Conservation (phyloP, 2,797 vertebrate species). For the Hapalemur alaotrensis region DNA sequence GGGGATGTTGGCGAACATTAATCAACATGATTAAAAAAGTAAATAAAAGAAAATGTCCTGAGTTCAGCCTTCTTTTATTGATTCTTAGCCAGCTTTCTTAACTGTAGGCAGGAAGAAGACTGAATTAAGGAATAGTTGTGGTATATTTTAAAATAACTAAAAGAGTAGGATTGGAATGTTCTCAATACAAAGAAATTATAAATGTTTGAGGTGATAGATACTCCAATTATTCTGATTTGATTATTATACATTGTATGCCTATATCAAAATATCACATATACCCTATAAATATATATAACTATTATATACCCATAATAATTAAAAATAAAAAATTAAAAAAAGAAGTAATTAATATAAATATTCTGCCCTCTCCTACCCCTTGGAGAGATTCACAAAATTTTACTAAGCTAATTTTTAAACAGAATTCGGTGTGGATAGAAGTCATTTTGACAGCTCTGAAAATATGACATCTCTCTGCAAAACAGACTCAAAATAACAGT, state of each 20-base stretch:
- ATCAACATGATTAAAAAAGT: not conserved
- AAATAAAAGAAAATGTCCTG: not conserved
- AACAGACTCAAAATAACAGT: not conserved
- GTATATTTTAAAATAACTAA: not conserved
- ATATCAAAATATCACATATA: not conserved
- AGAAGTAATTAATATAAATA: not conserved
- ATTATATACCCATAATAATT: not conserved
- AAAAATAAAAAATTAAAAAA: not conserved
- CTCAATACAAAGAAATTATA: not conserved
- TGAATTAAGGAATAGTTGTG: not conserved
- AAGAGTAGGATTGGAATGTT: not conserved
- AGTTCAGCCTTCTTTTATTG: not conserved
- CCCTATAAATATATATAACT: not conserved
- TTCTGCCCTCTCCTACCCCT: not conserved
- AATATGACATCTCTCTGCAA: not conserved
- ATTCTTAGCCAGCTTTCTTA: not conserved
- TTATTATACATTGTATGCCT: not conserved
- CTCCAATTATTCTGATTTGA: not conserved
- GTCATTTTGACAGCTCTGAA: slow-evolving; percentile 27
- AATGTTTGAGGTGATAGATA: not conserved
- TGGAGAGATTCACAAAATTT: not conserved
- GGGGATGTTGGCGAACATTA: not conserved
- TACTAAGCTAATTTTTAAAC: slow-evolving; percentile 23
- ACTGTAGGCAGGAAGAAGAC: not conserved
- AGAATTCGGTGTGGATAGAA: not conserved